A percentile compares a stretch with the other conserved stretches of the same genome.
phyloP scores from a whole-genome alignment of 1,140 invertebrate species.

The Trinorchestia longiramus region DNA sequence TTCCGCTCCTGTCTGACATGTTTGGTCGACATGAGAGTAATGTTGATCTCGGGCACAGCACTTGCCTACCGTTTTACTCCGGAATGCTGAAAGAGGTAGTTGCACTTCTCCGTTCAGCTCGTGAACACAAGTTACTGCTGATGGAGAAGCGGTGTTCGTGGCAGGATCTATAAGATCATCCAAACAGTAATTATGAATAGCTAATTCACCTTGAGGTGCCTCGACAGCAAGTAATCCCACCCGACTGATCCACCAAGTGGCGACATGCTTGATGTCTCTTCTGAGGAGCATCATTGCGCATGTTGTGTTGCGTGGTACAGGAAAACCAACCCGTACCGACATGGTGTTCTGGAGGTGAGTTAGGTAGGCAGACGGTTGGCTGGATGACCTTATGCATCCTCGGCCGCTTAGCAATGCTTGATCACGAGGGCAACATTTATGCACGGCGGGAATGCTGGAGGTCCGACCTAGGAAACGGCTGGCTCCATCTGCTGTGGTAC shows the following conservation, averaged over 20 bases:
- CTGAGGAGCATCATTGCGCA: slow-evolving; percentile 58
- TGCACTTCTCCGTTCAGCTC: slow-evolving; percentile 58
- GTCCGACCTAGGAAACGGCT: slow-evolving; percentile 8
- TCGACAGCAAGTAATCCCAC: slow-evolving; percentile 58
- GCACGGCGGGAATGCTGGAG: slow-evolving; percentile 9
- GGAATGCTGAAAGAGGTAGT: slow-evolving; percentile 42
- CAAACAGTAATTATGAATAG: slow-evolving; percentile 61
- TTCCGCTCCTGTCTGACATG: slow-evolving; percentile 54
- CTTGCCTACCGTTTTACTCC: slow-evolving; percentile 59
- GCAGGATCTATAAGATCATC: slow-evolving; percentile 58
- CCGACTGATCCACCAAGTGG: slow-evolving; percentile 62
- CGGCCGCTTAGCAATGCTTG: slow-evolving; percentile 55
- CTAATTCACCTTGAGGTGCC: slow-evolving; percentile 36
- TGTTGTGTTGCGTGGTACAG: slow-evolving; percentile 53
- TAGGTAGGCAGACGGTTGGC: slow-evolving; percentile 57
- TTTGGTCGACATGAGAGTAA: slow-evolving; percentile 20
- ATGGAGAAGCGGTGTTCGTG: slow-evolving; percentile 54
- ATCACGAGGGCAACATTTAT: slow-evolving; percentile 60
- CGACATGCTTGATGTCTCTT: slow-evolving; percentile 54
- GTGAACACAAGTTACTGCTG: slow-evolving; percentile 53
- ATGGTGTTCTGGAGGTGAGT: slow-evolving; percentile 60
- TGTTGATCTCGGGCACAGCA: slow-evolving; percentile 60
- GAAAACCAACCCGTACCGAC: slow-evolving; percentile 57
- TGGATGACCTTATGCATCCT: slow-evolving; percentile 32
- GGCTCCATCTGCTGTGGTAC: background rate